Conservation (phyloP, 2,797 vertebrate genomes). For the Rallus crepitans region DNA sequence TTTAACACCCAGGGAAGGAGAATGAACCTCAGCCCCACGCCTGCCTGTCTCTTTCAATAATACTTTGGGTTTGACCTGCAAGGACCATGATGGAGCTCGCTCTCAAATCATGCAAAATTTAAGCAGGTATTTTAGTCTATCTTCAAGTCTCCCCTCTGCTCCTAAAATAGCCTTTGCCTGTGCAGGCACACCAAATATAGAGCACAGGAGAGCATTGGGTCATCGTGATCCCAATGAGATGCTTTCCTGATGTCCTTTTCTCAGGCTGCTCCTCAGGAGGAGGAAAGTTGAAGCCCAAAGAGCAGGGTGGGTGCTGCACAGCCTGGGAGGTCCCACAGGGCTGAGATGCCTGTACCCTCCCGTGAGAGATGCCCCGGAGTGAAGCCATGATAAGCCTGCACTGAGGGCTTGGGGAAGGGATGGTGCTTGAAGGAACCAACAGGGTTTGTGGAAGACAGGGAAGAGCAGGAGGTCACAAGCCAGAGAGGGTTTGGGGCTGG, state of each 20-base stretch:
- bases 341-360: rapidly evolving
- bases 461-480: not conserved
- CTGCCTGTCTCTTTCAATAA: not conserved
- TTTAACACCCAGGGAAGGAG: not conserved
- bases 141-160: not conserved
- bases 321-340: not conserved
- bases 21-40: not conserved
- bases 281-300: not conserved
- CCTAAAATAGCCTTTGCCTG: not conserved
- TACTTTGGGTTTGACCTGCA: not conserved
- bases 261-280: not conserved
- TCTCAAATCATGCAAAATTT: constrained; percentile 39
- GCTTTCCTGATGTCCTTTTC: rapidly evolving
- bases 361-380: rapidly evolving
- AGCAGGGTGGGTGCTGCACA: not conserved
- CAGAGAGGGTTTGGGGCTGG: no score
- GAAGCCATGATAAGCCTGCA: not conserved
- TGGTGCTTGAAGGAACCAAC: rapidly evolving
- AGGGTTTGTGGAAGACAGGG: rapidly evolving
- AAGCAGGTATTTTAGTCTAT: not conserved
- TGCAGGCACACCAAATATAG: not conserved
- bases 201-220: not conserved
- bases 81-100: not conserved
- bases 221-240: not conserved
- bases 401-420: not conserved